Base-by-base conservation (phyloP, 2,797 vertebrate genomes). In the Apogon talboti region DNA sequence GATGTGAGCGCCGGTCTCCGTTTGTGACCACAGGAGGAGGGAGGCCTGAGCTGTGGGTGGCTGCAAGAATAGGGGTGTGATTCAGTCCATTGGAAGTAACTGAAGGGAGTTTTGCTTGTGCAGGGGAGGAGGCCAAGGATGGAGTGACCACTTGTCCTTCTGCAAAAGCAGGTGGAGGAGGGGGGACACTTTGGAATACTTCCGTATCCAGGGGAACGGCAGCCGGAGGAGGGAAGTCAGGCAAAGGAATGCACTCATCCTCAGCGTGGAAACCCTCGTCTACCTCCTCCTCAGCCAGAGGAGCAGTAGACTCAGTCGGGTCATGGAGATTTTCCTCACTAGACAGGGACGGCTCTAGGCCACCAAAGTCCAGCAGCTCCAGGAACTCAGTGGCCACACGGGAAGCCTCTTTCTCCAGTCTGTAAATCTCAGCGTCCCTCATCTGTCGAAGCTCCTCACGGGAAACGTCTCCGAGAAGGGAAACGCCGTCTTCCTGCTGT, bases 311-410 rank as follows among this genome's bases (percentile, higher is more conserved):
- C 45, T 95, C 95, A 0, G 87, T 88, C 0, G 93, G 90, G 67
- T 95, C 92, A 1, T 94, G 94, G 66, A 95, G 92, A 38, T 95
- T 95, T 63, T 96, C 95, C 74, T 96, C 95, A 0, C 92, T 95
- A 0, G 95, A 95, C 12, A 96, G 91, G 0, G 95, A 95, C 0
- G 66, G 93, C 67, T 96, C 96, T 12, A 96, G 87, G 38, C 87
- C 92, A 2, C 95, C 96, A 43, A 96, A 96, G 92, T 96, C 95
- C 80, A 97, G 88, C 76, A 96, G 92, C 18, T 96, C 96, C 69
- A 97, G 86, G 74, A 97, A 98, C 71, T 96, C 96, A 0, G 96
- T 96, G 2, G 96, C 96, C 49, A 96, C 95, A 0, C 95, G 93
- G 4, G 96, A 96, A 5, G 96, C 95, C 49, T 98, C 95, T 74